Evolutionary conservation across 2,888 invertebrate species (phyloP), one percentile per base, ranked within the genome.

Genomic region (Nudaria mundana): DNA sequence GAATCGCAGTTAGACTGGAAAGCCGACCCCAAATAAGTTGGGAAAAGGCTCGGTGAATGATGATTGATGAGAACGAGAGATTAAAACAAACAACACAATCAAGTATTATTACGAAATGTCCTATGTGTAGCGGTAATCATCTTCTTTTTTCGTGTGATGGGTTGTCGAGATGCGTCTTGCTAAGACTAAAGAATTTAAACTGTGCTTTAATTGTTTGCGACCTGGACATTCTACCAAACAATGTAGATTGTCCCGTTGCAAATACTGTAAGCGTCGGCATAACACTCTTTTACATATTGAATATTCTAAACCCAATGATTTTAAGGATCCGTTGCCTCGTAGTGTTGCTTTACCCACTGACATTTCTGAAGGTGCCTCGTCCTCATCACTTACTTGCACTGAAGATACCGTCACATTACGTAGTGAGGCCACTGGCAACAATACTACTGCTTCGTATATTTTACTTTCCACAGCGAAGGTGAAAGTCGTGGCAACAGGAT

Each of bases 391-490:
- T n/a, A n/a, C n/a, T n/a, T n/a, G n/a, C n/a, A n/a, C n/a, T n/a
- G n/a, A n/a, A n/a, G n/a, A n/a, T n/a, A n/a, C n/a, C n/a, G n/a
- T n/a, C n/a, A n/a, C 53, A 0, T 45, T 54, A 26, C 55, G 52
- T 31, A 22, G 30, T 29, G 30, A 49, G 18, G n/a, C n/a, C n/a
- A n/a, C n/a, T 22, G 8, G 2, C 22, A 22, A 2, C 3, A 22
- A 5, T 22, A 22, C 7, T 7, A 22, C 7, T 22, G n/a, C n/a
- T 7, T 22, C n/a, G n/a, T n/a, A n/a, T n/a, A n/a, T n/a, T n/a
- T 40, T 57, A 11, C 47, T 58, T 11, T 58, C 54, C 45, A 55
- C 57, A 51, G 47, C 52, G 23, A 15, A 52, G 30, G 54, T 49
- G 25, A 46, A 45, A 20, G 48, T 49, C 23, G 5, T 30, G 44